Percentiles rank a stretch among this genome's conserved stretches.
Conservation (phyloP, 2,888 invertebrate genomes). For the Euspilapteryx auroguttella region DNA sequence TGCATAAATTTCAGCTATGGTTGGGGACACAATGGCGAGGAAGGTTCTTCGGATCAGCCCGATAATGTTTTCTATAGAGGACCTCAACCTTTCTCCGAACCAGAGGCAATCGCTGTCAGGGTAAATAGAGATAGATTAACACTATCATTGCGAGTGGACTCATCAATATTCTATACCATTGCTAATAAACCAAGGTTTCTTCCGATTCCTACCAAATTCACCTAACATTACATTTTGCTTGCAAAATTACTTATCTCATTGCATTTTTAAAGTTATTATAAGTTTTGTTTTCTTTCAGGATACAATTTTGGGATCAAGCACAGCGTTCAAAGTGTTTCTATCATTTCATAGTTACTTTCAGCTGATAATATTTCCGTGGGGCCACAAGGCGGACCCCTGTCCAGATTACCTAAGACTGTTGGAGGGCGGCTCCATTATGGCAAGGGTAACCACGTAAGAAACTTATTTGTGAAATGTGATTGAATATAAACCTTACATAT, state of each 20-base stretch:
- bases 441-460: conserved; percentile 31
- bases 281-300: no score
- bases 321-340: conserved; percentile 38
- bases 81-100: conserved; percentile 80
- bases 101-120: conserved; percentile 72
- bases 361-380: conserved; percentile 49
- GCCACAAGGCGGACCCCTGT: conserved; percentile 34
- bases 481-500: no score
- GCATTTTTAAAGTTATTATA: no score
- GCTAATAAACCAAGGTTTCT: no score
- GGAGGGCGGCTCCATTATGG: conserved; percentile 37
- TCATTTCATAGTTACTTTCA: conserved; percentile 50
- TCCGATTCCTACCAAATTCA: no score
- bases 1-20: conserved; percentile 67
- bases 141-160: no score
- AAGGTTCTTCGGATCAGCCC: conserved; percentile 79
- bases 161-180: no score
- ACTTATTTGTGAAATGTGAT: no score
- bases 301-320: conserved; percentile 28
- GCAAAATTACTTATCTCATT: no score
- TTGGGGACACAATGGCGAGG: conserved; percentile 72
- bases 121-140: conserved; percentile 15
- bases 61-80: conserved; percentile 82
- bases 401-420: conserved; percentile 34
- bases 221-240: no score